Conservation (phyloP, 35 echinoderm and acorn worm species). For the Stichopus chloronotus region DNA sequence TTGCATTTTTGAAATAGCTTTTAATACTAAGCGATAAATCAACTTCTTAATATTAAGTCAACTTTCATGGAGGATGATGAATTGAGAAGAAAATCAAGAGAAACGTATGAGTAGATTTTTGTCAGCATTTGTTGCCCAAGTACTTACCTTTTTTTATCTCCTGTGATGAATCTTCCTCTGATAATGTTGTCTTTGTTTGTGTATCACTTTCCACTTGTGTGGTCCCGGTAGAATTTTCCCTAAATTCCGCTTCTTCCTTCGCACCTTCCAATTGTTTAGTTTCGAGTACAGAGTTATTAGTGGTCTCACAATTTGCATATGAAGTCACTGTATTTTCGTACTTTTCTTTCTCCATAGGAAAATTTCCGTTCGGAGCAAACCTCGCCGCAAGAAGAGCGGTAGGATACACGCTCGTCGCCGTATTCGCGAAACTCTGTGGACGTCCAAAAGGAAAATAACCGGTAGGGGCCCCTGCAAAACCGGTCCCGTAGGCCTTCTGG, state of each 20-base stretch:
- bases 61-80: too few relatives aligned
- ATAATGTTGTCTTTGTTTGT: slow-evolving; percentile 25
- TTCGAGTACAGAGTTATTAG: slow-evolving; percentile 34
- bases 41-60: too few relatives aligned
- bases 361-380: slow-evolving; percentile 57
- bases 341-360: slow-evolving; percentile 62
- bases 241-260: slow-evolving; percentile 47
- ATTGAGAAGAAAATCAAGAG: too few relatives aligned
- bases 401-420: slow-evolving; percentile 47
- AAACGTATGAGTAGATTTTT: too few relatives aligned
- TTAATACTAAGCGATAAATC: too few relatives aligned
- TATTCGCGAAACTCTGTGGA: slow-evolving; percentile 42
- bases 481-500: slow-evolving; percentile 50
- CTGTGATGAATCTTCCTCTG: slow-evolving; percentile 3
- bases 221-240: slow-evolving; percentile 58
- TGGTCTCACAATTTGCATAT: slow-evolving; percentile 52
- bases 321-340: slow-evolving; percentile 51
- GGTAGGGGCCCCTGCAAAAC: slow-evolving; percentile 48
- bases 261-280: slow-evolving; percentile 29
- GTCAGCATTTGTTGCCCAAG: too few relatives aligned
- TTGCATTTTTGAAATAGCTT: too few relatives aligned
- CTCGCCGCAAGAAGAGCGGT: slow-evolving; percentile 48
- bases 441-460: slow-evolving; percentile 59
- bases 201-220: slow-evolving; percentile 54
- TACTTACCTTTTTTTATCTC: slow-evolving; percentile 53